phyloP scores from a whole-genome alignment of 2,797 vertebrate species.

The Tinamus major region DNA sequence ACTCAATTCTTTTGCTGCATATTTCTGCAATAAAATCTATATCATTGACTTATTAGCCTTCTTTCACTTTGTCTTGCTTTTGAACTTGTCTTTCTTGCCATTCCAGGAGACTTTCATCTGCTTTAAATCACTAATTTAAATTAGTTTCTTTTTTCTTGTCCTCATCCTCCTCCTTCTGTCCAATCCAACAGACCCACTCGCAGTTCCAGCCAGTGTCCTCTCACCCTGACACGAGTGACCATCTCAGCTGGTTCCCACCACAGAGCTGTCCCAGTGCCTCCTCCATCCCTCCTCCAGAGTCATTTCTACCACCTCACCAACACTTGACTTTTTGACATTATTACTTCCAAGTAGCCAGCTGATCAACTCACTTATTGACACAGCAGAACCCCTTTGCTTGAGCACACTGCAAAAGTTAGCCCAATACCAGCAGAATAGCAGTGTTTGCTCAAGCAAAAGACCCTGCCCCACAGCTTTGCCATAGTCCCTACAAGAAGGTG shows the following conservation, averaged over 20 bases:
- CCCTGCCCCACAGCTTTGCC: neutral
- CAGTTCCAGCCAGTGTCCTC: neutral
- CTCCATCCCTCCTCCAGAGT: neutral
- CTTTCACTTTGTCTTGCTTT: conserved; percentile 7
- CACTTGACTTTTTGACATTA: neutral
- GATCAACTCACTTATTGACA: neutral
- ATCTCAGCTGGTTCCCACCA: neutral
- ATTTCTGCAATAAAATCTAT: conserved; percentile 56
- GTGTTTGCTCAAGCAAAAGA: neutral
- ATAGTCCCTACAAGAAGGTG: neutral
- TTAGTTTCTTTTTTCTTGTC: neutral
- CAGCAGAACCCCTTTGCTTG: neutral
- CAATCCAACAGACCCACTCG: neutral
- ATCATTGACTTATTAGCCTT: conserved; percentile 14
- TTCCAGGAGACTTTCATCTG: neutral
- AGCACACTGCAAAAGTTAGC: neutral
- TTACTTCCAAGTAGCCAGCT: neutral
- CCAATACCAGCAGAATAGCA: neutral
- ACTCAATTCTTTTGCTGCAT: conserved; percentile 62
- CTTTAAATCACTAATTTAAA: neutral
- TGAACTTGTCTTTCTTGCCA: neutral
- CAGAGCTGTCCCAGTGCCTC: neutral
- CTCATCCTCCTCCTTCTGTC: neutral
- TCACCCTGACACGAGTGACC: neutral
- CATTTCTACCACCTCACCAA: neutral